These are phyloP conservation scores for Siniperca scherzeri DNA, from an alignment of 2,797 vertebrate genomes.

Conservation along the genomic window DNA sequence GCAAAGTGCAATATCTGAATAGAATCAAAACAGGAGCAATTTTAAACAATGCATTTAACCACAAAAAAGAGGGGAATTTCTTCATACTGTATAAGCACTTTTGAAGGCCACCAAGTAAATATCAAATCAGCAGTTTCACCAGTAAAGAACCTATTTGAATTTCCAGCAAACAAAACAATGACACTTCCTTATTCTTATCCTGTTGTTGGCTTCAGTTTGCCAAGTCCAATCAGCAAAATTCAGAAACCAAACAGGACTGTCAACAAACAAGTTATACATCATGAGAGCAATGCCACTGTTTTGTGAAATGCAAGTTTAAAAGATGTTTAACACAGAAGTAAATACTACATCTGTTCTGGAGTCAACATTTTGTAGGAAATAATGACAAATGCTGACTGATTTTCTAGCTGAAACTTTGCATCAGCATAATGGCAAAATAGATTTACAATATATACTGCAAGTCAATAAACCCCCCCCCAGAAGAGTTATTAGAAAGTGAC, in stretches of 20 bases:
- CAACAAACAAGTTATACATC: not conserved
- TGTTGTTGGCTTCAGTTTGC: conserved; percentile 11
- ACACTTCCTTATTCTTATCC: not conserved
- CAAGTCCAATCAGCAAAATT: conserved; percentile 8
- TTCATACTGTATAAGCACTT: conserved; percentile 2
- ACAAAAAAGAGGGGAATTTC: not conserved
- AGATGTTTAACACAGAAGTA: not conserved
- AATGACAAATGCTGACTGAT: conserved; percentile 20
- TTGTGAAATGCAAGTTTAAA: conserved; percentile 6
- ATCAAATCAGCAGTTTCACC: not conserved
- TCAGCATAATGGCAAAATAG: conserved; percentile 10
- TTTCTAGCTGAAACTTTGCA: conserved; percentile 1
- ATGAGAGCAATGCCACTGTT: not conserved
- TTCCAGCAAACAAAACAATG: not conserved
- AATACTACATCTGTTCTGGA: not conserved
- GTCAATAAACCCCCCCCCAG: conserved; percentile 2
- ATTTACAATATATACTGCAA: not conserved
- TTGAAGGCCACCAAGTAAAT: not conserved
- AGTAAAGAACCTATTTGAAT: not conserved
- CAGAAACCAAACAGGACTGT: not conserved
- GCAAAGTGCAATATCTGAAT: not conserved
- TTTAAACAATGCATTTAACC: not conserved
- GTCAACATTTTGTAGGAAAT: not conserved
- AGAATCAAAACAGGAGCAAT: not conserved
- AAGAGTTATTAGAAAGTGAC: conserved; percentile 1